Conservation (phyloP, 2,797 vertebrate genomes). For the Pangasius djambal region DNA sequence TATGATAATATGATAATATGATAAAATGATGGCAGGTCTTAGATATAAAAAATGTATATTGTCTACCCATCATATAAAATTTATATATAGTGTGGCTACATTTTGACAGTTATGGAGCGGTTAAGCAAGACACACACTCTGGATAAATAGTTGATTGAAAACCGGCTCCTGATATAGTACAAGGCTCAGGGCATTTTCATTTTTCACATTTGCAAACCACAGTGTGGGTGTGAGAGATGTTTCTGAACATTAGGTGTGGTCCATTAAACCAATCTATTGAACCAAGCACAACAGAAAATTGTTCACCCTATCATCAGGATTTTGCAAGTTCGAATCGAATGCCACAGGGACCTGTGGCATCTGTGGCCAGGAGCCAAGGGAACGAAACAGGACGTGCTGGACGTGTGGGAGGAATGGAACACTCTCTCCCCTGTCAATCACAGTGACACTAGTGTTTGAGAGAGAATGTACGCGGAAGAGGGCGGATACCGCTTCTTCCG, state of each 20-base stretch:
- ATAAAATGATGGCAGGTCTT: not conserved
- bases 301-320: not conserved
- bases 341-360: no score
- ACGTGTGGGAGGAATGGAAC: no score
- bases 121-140: not conserved
- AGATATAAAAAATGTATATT: not conserved
- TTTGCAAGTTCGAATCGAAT: not conserved
- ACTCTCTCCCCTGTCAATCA: no score
- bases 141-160: not conserved
- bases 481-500: not conserved
- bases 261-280: not conserved
- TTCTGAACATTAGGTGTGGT: not conserved
- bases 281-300: not conserved
- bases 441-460: not conserved
- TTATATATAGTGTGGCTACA: no score
- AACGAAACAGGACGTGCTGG: not conserved
- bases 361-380: no score
- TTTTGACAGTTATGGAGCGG: not conserved
- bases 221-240: not conserved
- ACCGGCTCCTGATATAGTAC: not conserved
- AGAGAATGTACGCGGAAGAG: not conserved
- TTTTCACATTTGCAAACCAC: not conserved
- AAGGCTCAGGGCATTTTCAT: not conserved
- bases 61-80: not conserved
- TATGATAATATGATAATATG: no score